Percentiles rank a stretch among this genome's conserved stretches.
Conservation (phyloP, 2,888 invertebrate species). For the Eurois occulta region DNA sequence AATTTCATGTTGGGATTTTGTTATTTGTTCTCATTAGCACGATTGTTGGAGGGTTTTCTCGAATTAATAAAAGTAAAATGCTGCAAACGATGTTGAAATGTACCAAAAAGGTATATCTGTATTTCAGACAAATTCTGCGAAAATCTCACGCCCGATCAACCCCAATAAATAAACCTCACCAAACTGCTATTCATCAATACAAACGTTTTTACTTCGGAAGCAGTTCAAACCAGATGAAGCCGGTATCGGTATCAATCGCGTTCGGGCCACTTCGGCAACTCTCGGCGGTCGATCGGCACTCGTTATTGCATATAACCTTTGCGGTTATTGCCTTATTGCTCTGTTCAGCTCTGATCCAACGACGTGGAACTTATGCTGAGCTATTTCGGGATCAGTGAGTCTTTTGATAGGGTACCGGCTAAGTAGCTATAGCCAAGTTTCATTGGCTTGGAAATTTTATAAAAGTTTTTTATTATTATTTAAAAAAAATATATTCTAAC, state of each 20-base stretch:
- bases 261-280: constrained; percentile 58
- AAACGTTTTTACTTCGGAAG: constrained; percentile 45
- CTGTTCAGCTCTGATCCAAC: constrained; percentile 62
- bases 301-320: constrained; percentile 68
- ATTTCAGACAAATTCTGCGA: neutral
- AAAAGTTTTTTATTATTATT: neutral
- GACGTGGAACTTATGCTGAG: constrained; percentile 63
- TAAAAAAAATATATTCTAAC: neutral
- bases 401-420: constrained; percentile 57
- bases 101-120: neutral
- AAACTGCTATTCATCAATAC: constrained; percentile 46
- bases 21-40: neutral
- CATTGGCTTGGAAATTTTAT: constrained; percentile 26
- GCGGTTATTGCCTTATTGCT: constrained; percentile 69
- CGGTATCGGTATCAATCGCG: constrained; percentile 62
- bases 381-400: constrained; percentile 65
- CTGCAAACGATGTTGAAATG: neutral
- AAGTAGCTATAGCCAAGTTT: constrained; percentile 11
- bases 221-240: constrained; percentile 62
- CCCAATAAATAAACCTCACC: constrained; percentile 40
- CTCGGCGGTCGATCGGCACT: constrained; percentile 58
- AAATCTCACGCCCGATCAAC: constrained; percentile 20
- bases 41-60: neutral
- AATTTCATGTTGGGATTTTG: neutral
- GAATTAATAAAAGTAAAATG: neutral